Conservation (phyloP, 2,888 invertebrate species). For the Campaea margaritaria region DNA sequence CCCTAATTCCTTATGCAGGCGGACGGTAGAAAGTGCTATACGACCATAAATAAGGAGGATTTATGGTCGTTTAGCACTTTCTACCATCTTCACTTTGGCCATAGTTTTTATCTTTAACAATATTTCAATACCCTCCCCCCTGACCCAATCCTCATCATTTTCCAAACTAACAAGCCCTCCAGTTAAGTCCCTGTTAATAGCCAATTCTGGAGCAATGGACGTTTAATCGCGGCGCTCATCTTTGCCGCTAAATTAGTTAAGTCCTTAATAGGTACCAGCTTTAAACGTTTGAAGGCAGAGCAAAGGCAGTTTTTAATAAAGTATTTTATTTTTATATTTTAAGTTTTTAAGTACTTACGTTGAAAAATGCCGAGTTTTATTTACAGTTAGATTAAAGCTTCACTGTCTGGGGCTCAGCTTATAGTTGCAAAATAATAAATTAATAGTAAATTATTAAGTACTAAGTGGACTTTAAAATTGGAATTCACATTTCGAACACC, state of each 20-base stretch:
- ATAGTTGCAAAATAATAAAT: too few relatives aligned
- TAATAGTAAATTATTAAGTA: too few relatives aligned
- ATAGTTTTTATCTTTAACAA: too few relatives aligned
- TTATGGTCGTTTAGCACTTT: background rate
- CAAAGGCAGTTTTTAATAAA: constrained; percentile 12
- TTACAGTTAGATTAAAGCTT: too few relatives aligned
- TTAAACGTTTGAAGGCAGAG: constrained; percentile 22
- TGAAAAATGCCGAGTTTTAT: background rate
- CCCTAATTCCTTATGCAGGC: too few relatives aligned
- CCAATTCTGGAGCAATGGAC: constrained; percentile 32
- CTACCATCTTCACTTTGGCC: background rate
- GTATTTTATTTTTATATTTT: constrained; percentile 6
- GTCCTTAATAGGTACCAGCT: constrained; percentile 15
- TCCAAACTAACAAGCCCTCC: constrained; percentile 47
- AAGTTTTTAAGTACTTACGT: background rate
- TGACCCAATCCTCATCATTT: constrained; percentile 46
- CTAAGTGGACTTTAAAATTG: too few relatives aligned
- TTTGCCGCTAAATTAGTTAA: constrained; percentile 38
- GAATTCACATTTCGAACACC: too few relatives aligned
- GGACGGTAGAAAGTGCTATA: too few relatives aligned
- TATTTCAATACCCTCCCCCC: background rate
- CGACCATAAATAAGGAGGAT: too few relatives aligned
- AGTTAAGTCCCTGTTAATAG: constrained; percentile 29
- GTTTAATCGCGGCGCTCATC: constrained; percentile 33
- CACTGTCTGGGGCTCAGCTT: too few relatives aligned